These are phyloP conservation scores for Caracal caracal DNA, from an alignment of 2,113 vertebrate genomes.

Conservation along the genomic window DNA sequence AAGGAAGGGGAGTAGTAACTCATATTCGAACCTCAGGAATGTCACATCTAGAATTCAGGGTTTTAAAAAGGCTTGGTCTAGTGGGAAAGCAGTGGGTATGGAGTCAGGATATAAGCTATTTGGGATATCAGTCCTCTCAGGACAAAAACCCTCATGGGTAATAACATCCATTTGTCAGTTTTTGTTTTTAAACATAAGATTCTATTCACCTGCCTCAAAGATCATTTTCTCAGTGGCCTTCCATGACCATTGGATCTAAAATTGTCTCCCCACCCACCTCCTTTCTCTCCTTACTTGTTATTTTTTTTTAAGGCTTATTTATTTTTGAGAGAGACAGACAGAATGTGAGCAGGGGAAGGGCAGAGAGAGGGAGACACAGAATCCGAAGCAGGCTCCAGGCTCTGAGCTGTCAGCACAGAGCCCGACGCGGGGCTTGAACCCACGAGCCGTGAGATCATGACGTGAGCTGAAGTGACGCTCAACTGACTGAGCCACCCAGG, in stretches of 20 bases:
- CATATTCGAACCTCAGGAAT: background rate
- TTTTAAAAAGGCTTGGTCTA: background rate
- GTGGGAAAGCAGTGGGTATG: background rate
- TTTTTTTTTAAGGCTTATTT: too few relatives aligned
- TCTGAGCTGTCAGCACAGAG: too few relatives aligned
- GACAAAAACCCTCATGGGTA: background rate
- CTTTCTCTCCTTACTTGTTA: background rate
- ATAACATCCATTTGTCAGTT: background rate
- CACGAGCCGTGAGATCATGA: too few relatives aligned
- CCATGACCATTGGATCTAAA: background rate
- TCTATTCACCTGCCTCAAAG: background rate
- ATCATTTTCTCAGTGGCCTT: background rate
- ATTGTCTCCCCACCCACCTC: too few relatives aligned
- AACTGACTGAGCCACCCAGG: too few relatives aligned
- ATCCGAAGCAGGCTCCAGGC: too few relatives aligned
- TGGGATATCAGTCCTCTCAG: background rate
- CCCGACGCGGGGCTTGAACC: too few relatives aligned
- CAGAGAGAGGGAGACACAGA: too few relatives aligned
- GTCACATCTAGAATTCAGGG: background rate
- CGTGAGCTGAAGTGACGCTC: too few relatives aligned
- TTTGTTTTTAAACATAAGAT: background rate
- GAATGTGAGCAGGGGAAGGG: too few relatives aligned
- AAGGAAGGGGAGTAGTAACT: background rate
- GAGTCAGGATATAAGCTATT: background rate
- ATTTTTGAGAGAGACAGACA: too few relatives aligned